Conservation (phyloP, 2,797 vertebrate genomes). For the Periparus ater region DNA sequence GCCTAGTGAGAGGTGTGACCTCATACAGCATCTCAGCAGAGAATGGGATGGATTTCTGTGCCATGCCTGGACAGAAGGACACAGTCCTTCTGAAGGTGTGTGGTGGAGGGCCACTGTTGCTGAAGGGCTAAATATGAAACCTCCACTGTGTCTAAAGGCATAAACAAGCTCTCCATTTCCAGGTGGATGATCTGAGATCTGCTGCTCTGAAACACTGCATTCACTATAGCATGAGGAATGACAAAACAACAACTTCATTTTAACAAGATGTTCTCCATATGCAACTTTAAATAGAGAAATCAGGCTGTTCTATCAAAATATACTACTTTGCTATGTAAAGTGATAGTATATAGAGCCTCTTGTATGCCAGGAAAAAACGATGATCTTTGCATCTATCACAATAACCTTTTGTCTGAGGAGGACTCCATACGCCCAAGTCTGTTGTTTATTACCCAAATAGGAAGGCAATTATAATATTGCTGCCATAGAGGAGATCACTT, state of each 20-base stretch:
- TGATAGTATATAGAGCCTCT: not conserved
- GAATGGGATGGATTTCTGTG: not conserved
- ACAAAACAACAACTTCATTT: not conserved
- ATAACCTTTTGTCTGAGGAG: not conserved
- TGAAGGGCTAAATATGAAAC: not conserved
- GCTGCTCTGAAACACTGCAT: not conserved
- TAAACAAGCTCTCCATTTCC: not conserved
- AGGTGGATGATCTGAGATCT: not conserved
- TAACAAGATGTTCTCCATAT: not conserved
- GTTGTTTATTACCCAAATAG: not conserved
- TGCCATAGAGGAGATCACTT: not conserved
- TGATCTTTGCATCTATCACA: not conserved
- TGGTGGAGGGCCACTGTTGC: not conserved
- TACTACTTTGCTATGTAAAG: not conserved
- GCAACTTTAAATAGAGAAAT: not conserved
- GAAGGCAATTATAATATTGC: not conserved
- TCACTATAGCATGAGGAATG: not conserved
- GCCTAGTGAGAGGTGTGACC: not conserved
- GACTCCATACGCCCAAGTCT: not conserved
- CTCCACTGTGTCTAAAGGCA: not conserved
- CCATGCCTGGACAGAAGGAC: not conserved
- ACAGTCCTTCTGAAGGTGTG: not conserved
- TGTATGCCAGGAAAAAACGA: not conserved
- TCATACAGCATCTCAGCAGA: not conserved
- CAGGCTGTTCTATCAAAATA: not conserved